Evolutionary conservation across 2,888 invertebrate species (phyloP).

Genomic region (Nomada lathburiana): DNA sequence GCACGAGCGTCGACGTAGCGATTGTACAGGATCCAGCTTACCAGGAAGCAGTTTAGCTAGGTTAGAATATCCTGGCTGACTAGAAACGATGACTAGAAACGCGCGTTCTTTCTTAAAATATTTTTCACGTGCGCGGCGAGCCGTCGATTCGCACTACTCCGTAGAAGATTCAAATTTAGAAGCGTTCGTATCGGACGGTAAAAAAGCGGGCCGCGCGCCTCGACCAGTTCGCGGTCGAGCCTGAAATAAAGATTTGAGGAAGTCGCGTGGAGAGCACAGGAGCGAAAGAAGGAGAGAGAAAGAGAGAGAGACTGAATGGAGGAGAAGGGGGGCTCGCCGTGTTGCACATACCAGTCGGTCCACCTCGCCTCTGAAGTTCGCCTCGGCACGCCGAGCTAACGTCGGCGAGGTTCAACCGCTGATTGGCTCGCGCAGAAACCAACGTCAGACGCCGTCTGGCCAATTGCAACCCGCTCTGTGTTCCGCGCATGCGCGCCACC

Average conservation of each 20-base stretch:
- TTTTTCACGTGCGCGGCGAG: conserved; percentile 69
- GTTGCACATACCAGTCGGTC: conserved; percentile 72
- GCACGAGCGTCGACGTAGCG: neutral
- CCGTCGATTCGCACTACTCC: conserved; percentile 63
- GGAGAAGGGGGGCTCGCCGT: conserved; percentile 51
- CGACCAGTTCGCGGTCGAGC: conserved; percentile 77
- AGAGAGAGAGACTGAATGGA: conserved; percentile 32
- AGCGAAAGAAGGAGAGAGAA: conserved; percentile 48
- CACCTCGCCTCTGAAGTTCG: conserved; percentile 72
- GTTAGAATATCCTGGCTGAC: conserved; percentile 72
- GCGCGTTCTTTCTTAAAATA: conserved; percentile 76
- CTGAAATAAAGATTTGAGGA: conserved; percentile 78
- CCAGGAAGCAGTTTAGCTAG: conserved; percentile 55
- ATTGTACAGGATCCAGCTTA: conserved; percentile 33
- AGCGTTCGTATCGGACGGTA: conserved; percentile 71
- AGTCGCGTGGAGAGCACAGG: conserved; percentile 69
- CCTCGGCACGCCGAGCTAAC: conserved; percentile 68
- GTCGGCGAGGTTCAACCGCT: conserved; percentile 60
- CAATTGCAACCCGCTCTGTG: conserved; percentile 61
- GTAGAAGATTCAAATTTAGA: conserved; percentile 76
- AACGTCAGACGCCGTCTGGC: conserved; percentile 76
- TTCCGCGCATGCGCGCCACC: conserved; percentile 52
- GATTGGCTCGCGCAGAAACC: conserved; percentile 79
- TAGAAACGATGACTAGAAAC: conserved; percentile 79
- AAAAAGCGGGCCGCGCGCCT: conserved; percentile 75